These are phyloP conservation scores for human (Homo sapiens) DNA, from an alignment of 2,113 vertebrate genomes.

Conservation along the genomic window DNA sequence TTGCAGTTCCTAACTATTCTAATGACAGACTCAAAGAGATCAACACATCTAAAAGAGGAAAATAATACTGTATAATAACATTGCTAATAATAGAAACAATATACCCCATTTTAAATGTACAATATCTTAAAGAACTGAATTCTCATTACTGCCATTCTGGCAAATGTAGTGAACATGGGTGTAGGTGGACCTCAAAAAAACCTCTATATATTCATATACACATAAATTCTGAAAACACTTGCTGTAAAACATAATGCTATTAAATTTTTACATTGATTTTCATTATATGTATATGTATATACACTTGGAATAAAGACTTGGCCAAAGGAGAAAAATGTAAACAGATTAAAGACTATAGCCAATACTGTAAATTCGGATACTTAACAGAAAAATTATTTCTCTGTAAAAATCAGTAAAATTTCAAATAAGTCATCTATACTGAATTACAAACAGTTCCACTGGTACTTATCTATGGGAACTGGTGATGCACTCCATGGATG, in stretches of 20 bases:
- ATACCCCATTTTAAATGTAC: constrained; percentile 34
- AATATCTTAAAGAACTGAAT: constrained; percentile 53
- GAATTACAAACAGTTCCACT: constrained; percentile 5
- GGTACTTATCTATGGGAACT: neutral
- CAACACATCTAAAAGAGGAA: constrained; percentile 57
- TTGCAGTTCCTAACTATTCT: constrained; percentile 46
- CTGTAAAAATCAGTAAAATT: neutral
- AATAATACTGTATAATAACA: constrained; percentile 64
- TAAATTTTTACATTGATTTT: constrained; percentile 10
- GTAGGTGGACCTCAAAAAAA: neutral
- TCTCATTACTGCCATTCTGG: constrained; percentile 46
- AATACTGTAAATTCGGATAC: neutral
- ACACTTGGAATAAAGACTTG: neutral
- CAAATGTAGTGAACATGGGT: constrained; percentile 28
- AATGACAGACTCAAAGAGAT: constrained; percentile 56
- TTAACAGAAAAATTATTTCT: constrained; percentile 5
- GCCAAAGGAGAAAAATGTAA: constrained; percentile 3
- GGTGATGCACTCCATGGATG: neutral
- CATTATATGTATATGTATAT: neutral
- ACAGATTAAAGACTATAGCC: neutral
- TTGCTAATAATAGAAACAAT: constrained; percentile 62
- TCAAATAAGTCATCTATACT: constrained; percentile 1
- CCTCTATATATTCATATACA: neutral
- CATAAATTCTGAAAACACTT: constrained; percentile 13
- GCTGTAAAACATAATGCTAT: constrained; percentile 35